phyloP scores from a whole-genome alignment of 35 echinoderm and acorn worm genomes.

The Lytechinus pictus region DNA sequence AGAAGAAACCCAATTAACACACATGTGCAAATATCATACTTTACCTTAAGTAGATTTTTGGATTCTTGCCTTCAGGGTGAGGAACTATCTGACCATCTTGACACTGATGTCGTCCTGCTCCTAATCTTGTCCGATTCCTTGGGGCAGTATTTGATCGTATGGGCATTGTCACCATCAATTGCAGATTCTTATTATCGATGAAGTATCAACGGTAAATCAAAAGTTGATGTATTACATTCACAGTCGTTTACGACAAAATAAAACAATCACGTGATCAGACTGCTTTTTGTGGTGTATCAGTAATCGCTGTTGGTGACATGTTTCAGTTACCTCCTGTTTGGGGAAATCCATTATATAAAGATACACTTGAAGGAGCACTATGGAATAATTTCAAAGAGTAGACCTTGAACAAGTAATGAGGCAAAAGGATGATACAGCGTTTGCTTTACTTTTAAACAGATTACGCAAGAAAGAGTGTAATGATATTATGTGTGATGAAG shows the following conservation, averaged over 20 bases:
- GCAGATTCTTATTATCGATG: slow-evolving; percentile 60
- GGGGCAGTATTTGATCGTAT: too few species aligned
- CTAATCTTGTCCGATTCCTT: too few species aligned
- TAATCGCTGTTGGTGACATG: slow-evolving; percentile 74
- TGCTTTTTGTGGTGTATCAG: slow-evolving; percentile 64
- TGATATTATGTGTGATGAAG: slow-evolving; percentile 40
- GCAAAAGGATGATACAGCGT: slow-evolving; percentile 75
- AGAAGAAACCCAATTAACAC: too few species aligned
- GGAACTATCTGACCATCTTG: too few species aligned
- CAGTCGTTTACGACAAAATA: slow-evolving; percentile 57
- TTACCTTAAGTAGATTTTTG: too few species aligned
- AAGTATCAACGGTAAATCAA: slow-evolving; percentile 62
- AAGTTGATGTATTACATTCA: slow-evolving; percentile 57
- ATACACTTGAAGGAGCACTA: slow-evolving; percentile 15
- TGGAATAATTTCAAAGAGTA: slow-evolving; percentile 64
- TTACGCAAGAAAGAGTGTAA: slow-evolving; percentile 57
- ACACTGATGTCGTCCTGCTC: too few species aligned
- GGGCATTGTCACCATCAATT: not conserved
- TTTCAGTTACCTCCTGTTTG: slow-evolving; percentile 68
- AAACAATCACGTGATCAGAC: slow-evolving; percentile 25
- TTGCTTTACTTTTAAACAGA: slow-evolving; percentile 77
- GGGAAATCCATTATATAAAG: slow-evolving; percentile 46
- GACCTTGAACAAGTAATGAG: slow-evolving; percentile 78
- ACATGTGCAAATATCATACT: too few species aligned
- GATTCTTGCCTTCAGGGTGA: too few species aligned